Percentiles rank a stretch among this genome's conserved stretches.
These are phyloP conservation scores for Teinopalpus imperialis DNA, from an alignment of 2,888 invertebrate genomes.

Conservation along the genomic window DNA sequence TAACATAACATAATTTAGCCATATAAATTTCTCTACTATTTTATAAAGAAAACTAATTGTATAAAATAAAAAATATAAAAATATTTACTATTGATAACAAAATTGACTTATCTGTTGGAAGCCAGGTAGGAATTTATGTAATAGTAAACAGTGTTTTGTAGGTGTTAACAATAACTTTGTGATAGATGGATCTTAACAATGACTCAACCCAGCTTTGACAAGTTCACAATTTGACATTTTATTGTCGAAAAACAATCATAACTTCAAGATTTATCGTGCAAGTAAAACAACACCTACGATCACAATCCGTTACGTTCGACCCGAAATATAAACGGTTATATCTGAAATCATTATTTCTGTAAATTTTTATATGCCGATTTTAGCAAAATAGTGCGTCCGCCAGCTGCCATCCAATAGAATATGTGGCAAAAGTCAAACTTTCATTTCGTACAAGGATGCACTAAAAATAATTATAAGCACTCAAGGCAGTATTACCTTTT, in stretches of 20 bases:
- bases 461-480: conserved; percentile 79
- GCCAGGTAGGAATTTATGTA: conserved; percentile 27
- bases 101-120: conserved; percentile 20
- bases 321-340: conserved; percentile 40
- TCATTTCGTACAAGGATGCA: conserved; percentile 81
- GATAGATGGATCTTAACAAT: conserved; percentile 61
- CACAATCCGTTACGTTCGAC: conserved; percentile 40
- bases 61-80: too few species aligned
- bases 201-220: conserved; percentile 81
- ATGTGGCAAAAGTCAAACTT: conserved; percentile 83
- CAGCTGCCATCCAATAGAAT: conserved; percentile 82
- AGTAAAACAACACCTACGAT: conserved; percentile 31
- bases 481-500: conserved; percentile 50
- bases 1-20: too few species aligned
- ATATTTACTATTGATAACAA: conserved; percentile 29
- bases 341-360: conserved; percentile 12
- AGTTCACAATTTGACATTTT: conserved; percentile 78
- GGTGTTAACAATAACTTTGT: conserved; percentile 47
- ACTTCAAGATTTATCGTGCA: conserved; percentile 49
- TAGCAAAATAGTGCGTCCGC: conserved; percentile 75
- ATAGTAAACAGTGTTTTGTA: conserved; percentile 47
- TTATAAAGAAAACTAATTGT: too few species aligned
- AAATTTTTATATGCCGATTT: conserved; percentile 54
- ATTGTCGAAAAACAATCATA: conserved; percentile 67
- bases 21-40: too few species aligned